Percentiles rank a stretch among this genome's conserved stretches.
phyloP scores from a whole-genome alignment of 2,113 vertebrate genomes.

The cattle (Bos taurus) region ARS-UCD2.0 NC_037333.1:71782001-71782500 shows the following conservation, averaged over 20 bases:
- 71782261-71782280: background rate
- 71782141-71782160: background rate
- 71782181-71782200: background rate
- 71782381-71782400: background rate
- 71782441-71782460: conserved; percentile 35
- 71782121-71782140: background rate
- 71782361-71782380: conserved; percentile 17
- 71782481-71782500: background rate
- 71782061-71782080: background rate
- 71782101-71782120: background rate
- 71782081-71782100: background rate
- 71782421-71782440: conserved; percentile 8
- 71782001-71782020: background rate
- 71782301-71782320: background rate
- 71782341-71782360: conserved; percentile 35
- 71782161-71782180: background rate
- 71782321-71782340: background rate
- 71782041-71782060: background rate
- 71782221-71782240: background rate
- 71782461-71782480: conserved; percentile 20
- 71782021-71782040: conserved; percentile 2
- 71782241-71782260: background rate
- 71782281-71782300: background rate
- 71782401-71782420: conserved; percentile 31
- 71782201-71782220: background rate